Base-by-base conservation (phyloP, 2,888 invertebrate species). In the Chorisops tibialis region DNA sequence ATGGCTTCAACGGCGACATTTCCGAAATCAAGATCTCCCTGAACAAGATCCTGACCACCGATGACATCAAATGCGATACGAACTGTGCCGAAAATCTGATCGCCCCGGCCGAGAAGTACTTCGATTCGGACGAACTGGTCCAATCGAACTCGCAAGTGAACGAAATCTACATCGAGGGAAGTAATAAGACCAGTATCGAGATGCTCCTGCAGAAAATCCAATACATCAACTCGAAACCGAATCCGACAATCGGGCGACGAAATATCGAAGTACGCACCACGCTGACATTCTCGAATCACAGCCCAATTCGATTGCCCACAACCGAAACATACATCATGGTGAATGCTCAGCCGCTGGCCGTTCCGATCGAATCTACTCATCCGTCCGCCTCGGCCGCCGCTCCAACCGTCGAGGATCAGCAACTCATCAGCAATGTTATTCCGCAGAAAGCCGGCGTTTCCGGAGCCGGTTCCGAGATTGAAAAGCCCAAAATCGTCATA, bases 201-300 rank as follows among this genome's bases (percentile, higher is more conserved):
- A 88, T 87, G 2, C 76, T 96, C 50, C 83, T 95, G 65, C 86
- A 91, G 6, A 87, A 90, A 72, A 88, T 98, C 68, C 89, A 94
- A 54, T 98, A 98, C 79, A 88, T 91, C 7, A 98, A 98, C 79
- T 87, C 89, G 12, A 85, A 96, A 62, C 87, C 89, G 70, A 93
- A 89, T 80, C 96, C 97, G 14, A 96, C 96, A n/a, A 94, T 96
- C 4, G 98, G 97, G 4, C 82, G 96, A 4, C 82, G 98, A 21
- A 94, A 93, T 74, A 76, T 79, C 59, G 77, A 79, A 67, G 73
- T 78, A 1, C 74, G 73, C 2, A 75, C 76, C 18, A 74, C 76
- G 9, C 70, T 78, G 64, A 71, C 73, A 64, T 78, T 79, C 62
- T 69, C 70, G 2, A 77, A 76, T 66, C 75, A 77, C 62, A 77